phyloP scores from a whole-genome alignment of 2,797 vertebrate species.

The Synaphobranchus kaupii region DNA sequence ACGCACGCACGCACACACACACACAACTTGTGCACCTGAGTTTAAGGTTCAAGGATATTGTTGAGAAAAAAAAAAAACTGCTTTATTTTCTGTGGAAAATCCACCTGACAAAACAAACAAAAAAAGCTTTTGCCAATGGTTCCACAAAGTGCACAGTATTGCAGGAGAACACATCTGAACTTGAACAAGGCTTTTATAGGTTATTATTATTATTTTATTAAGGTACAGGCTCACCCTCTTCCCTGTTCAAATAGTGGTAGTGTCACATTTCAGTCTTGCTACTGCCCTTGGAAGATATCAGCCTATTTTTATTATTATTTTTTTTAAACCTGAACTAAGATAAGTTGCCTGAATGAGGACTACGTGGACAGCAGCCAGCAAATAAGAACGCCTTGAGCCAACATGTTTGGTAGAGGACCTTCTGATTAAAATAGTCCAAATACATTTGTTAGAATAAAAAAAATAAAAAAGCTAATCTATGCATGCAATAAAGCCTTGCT shows the following conservation, averaged over 20 bases:
- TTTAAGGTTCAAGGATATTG: not conserved
- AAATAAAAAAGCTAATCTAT: not conserved
- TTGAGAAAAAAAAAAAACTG: not conserved
- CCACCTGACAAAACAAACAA: constrained; percentile 17
- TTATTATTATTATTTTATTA: not conserved
- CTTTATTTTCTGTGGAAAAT: not conserved
- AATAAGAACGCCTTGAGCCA: not conserved
- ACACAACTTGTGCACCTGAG: constrained; percentile 1
- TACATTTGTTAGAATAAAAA: not conserved
- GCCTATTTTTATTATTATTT: not conserved
- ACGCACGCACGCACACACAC: not conserved
- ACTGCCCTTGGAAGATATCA: not conserved
- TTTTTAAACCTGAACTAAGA: not conserved
- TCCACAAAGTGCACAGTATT: not conserved
- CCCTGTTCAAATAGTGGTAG: not conserved
- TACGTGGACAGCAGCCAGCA: not conserved
- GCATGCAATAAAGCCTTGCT: not conserved
- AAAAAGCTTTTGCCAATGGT: not conserved
- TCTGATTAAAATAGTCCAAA: not conserved
- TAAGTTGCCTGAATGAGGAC: not conserved
- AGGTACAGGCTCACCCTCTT: not conserved
- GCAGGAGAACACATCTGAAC: not conserved
- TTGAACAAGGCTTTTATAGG: not conserved
- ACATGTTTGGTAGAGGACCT: not conserved
- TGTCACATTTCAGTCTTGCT: constrained; percentile 4